Conservation (phyloP, 2,797 vertebrate species). For the Apogon talboti region DNA sequence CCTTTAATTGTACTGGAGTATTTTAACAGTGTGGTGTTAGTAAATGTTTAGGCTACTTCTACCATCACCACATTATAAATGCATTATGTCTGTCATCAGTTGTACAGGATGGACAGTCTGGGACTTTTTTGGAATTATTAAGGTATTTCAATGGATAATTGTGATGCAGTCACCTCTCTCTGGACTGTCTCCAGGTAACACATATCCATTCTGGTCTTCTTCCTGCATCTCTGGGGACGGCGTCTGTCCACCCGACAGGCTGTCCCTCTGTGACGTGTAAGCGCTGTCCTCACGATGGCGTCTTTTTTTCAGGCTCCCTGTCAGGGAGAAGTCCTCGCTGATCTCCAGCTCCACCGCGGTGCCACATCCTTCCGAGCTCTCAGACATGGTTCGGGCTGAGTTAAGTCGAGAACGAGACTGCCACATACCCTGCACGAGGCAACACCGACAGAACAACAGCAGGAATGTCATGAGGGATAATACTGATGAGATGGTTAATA, state of each 20-base stretch:
- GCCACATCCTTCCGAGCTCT: constrained; percentile 90
- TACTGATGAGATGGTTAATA: neutral
- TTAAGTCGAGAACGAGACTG: constrained; percentile 84
- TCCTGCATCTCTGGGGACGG: constrained; percentile 81
- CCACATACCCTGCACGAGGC: constrained; percentile 62
- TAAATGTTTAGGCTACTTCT: too few species aligned
- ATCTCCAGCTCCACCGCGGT: constrained; percentile 86
- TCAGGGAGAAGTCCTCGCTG: constrained; percentile 83
- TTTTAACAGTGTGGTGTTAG: too few species aligned
- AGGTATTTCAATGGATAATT: neutral
- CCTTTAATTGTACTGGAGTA: too few species aligned
- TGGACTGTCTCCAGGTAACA: constrained; percentile 87
- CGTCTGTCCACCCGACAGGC: constrained; percentile 84
- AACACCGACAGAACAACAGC: constrained; percentile 22
- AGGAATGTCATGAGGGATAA: neutral
- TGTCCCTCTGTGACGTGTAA: constrained; percentile 91
- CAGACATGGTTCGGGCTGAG: constrained; percentile 88
- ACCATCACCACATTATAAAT: too few species aligned
- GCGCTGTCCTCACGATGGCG: constrained; percentile 90
- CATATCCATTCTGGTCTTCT: constrained; percentile 92
- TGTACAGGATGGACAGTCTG: neutral
- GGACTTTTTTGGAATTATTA: neutral
- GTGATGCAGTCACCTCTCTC: constrained; percentile 77
- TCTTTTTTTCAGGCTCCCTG: constrained; percentile 83
- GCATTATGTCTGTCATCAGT: neutral